Conservation (phyloP, 2,113 vertebrate species). For the Ceyx cyanopectus region DNA sequence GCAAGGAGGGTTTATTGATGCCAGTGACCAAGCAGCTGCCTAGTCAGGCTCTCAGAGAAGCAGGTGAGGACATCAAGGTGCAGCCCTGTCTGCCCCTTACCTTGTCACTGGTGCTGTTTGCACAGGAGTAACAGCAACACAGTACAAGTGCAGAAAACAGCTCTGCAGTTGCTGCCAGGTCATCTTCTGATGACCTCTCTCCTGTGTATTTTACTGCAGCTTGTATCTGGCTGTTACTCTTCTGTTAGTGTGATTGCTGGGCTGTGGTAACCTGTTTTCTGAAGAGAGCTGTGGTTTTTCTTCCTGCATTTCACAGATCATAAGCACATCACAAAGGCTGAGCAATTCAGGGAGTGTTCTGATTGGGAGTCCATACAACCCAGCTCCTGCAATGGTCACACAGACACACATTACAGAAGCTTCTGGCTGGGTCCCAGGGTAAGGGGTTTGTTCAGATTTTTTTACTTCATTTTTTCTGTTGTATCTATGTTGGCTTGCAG, state of each 20-base stretch:
- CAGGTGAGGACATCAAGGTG: background rate
- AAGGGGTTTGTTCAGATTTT: constrained; percentile 37
- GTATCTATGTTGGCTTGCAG: background rate
- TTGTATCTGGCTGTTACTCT: background rate
- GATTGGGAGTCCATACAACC: constrained; percentile 80
- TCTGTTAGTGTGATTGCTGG: background rate
- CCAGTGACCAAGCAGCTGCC: background rate
- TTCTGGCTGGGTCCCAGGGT: constrained; percentile 84
- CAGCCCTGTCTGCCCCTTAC: background rate
- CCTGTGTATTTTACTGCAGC: background rate
- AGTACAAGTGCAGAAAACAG: background rate
- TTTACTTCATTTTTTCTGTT: background rate
- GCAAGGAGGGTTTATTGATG: background rate
- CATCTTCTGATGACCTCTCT: background rate
- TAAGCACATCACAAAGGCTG: constrained; percentile 87
- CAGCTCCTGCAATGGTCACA: constrained; percentile 85
- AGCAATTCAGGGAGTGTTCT: constrained; percentile 82
- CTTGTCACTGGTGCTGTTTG: too few relatives aligned
- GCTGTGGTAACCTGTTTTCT: background rate
- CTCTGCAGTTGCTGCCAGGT: background rate
- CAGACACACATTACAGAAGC: constrained; percentile 82
- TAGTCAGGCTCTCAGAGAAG: background rate
- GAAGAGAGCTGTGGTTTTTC: background rate
- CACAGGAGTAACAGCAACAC: background rate
- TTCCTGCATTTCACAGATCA: constrained; percentile 77